Evolutionary conservation across 2,888 invertebrate species (phyloP), one percentile per base, ranked within the genome.

Genomic region (Magallana nippona): DNA sequence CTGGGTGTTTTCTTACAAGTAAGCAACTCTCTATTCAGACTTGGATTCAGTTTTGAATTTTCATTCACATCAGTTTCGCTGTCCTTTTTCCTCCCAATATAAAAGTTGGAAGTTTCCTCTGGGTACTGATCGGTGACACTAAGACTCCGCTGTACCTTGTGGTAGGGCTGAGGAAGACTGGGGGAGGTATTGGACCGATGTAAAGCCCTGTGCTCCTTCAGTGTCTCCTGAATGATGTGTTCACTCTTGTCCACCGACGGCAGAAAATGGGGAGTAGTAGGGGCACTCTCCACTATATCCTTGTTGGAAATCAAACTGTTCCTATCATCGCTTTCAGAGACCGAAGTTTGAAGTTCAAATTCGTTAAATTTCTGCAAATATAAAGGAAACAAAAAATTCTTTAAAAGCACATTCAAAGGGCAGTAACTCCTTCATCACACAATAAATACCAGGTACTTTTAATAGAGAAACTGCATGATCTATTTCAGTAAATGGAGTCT

Each of bases 191-290:
- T 81, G 10, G 80, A 81, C 60, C 84, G 81, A 83, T 58, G 79
- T 58, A 86, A 83, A 82, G 82, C 56, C 80, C 82, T 87, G 32
- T 87, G 86, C 22, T 86, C 86, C 62, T 79, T 87, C 19, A 90
- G 83, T 8, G 87, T 87, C 44, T 82, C 78, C 83, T 87, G 86
- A 58, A 90, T 90, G 8, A 89, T 82, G 27, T 83, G 83, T 80
- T 90, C 89, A 57, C 88, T 87, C 13, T 79, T 84, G 58, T 87
- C 87, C 1, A 85, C 87, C 3, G 89, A 86, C 5, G 90, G 89
- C n/a, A 87, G 77, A 44, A 77, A 81, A 55, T 79, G 85, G 32
- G 88, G 88, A 78, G 88, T 86, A 11, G 27, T 27, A 13, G 27
- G 71, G 71, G 71, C 27, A 32, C 71, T 13, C 44, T 62, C 81